Conservation (phyloP, 2,797 vertebrate genomes). For the Smutsia gigantea region DNA sequence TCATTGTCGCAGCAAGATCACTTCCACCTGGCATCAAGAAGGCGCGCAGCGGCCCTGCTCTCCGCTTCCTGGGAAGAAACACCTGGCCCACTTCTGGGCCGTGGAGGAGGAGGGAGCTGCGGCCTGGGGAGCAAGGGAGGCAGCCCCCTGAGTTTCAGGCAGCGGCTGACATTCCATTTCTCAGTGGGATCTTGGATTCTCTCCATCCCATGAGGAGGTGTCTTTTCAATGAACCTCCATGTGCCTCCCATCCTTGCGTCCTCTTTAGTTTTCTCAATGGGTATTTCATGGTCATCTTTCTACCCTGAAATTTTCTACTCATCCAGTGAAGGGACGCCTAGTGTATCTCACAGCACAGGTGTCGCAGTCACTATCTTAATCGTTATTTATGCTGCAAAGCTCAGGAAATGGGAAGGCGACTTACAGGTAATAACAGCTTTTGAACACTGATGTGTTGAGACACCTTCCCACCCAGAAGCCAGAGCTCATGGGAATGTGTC, state of each 20-base stretch:
- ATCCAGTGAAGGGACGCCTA: conserved; percentile 33
- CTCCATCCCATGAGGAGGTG: not conserved
- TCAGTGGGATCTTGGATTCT: conserved; percentile 61
- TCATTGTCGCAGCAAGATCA: not conserved
- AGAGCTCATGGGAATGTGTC: not conserved
- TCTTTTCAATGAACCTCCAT: conserved; percentile 5
- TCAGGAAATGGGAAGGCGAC: not conserved
- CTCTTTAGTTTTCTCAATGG: conserved; percentile 50
- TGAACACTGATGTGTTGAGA: not conserved
- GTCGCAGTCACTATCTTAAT: conserved; percentile 44
- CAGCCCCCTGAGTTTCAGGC: not conserved
- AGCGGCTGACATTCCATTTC: conserved; percentile 47
- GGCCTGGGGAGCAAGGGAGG: not conserved
- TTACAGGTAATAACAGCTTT: conserved; percentile 65
- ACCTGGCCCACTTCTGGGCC: not conserved
- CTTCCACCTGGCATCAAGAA: not conserved
- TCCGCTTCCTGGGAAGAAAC: not conserved
- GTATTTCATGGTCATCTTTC: conserved; percentile 32
- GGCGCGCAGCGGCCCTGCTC: not conserved
- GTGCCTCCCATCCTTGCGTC: not conserved
- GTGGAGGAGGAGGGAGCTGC: not conserved
- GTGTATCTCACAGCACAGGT: conserved; percentile 61
- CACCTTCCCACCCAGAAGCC: conserved; percentile 43
- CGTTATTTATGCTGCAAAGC: conserved; percentile 57
- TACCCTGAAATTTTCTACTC: conserved; percentile 78